phyloP scores from a whole-genome alignment of 2,888 invertebrate genomes.

The Lasioglossum leucozonium region DNA sequence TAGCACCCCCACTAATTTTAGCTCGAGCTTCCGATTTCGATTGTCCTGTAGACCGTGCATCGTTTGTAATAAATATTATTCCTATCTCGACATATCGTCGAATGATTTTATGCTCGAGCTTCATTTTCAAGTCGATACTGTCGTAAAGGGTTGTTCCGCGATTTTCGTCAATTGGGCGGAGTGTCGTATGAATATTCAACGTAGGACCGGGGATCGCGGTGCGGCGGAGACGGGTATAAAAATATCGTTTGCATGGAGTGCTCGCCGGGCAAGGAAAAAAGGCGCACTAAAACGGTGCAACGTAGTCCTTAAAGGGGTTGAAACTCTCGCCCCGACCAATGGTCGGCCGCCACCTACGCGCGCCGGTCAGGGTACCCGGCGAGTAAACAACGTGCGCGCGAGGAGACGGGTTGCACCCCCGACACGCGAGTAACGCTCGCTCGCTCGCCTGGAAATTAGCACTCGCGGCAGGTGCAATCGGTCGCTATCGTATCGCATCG shows the following conservation, averaged over 20 bases:
- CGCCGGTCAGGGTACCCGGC: conserved; percentile 10
- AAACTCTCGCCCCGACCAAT: background rate
- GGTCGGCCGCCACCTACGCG: background rate
- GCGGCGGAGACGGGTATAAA: background rate
- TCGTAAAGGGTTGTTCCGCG: no score
- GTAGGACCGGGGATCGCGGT: no score
- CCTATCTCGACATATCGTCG: no score
- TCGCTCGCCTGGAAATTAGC: conserved; percentile 38
- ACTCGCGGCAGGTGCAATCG: conserved; percentile 55
- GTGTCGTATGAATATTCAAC: no score
- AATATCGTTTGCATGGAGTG: background rate
- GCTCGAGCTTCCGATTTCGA: background rate
- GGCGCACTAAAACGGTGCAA: background rate
- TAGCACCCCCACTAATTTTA: no score
- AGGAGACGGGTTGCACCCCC: background rate
- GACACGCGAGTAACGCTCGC: conserved; percentile 4
- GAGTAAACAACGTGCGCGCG: conserved; percentile 34
- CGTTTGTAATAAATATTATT: background rate
- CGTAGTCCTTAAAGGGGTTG: conserved; percentile 5
- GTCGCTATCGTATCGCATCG: conserved; percentile 25
- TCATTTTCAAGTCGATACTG: no score
- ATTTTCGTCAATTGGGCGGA: no score
- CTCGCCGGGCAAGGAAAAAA: background rate
- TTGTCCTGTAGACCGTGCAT: background rate
- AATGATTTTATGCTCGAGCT: no score